Base-by-base conservation (phyloP, 2,113 vertebrate species). In the Casuarius casuarius region DNA sequence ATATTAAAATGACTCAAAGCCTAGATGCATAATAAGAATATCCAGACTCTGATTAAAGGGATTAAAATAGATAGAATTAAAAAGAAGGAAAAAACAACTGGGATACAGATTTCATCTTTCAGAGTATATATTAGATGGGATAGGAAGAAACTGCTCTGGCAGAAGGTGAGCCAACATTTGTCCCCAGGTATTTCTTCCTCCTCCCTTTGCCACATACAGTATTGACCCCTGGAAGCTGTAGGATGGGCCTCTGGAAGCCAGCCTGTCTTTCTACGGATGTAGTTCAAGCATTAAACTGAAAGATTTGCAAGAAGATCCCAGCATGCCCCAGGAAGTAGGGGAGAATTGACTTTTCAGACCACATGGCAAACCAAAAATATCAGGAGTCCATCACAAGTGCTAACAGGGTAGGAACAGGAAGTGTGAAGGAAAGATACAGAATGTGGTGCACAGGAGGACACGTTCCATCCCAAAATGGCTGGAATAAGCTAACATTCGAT, bases 401-500 rank as follows among this genome's bases (percentile, higher is more conserved):
- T 93, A 94, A 90, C 68, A 79, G 58, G 51, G 10, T 63, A 89
- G 62, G 54, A 94, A 91, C 28, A 78, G n/a, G 71, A 91, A 78
- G 89, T 79, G 91, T 87, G 84, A 96, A 94, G 58, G 62, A 94
- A 67, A 0, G 5, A 91, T 76, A 68, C 28, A 58, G 49, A 66
- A 76, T 68, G 44, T 87, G 35, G 29, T 66, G 87, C 58, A 79
- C 91, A 94, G 65, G 52, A 94, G 67, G 58, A 95, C 58, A 83
- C 33, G 46, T 94, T 79, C 95, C 86, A 92, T 93, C 92, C 70
- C 70, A 17, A 70, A 94, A 93, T 73, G 87, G n/a, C 77, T 96
- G 58, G 62, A 94, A 94, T 62, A 92, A 66, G 44, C 22, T 90
- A 81, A 65, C 61, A 75, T 75, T 92, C 48, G 75, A 82, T 46